Base-by-base conservation (phyloP, 37 sponge, comb jelly and placozoan species). In the Crambe crambe region DNA sequence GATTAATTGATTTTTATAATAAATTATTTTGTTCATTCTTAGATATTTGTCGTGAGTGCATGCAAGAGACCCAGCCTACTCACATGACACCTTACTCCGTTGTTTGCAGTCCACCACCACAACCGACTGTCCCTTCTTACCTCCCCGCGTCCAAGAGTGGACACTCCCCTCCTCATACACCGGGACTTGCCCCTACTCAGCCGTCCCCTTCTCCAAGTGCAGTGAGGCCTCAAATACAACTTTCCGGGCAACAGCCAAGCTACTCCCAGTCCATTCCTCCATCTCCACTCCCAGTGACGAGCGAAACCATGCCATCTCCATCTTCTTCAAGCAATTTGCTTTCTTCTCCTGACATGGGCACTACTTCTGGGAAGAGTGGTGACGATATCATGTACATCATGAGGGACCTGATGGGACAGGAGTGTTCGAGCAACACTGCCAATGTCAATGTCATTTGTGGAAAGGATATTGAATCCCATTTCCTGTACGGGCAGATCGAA, bases 21-120 rank as follows among this genome's bases (percentile, higher is more conserved):
- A 8, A 23, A 62, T 29, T 27, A 62, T 62, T 27, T 8, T 62
- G n/a, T 27, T 29, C 58, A 54, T 63, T 47, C 40, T 17, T 60
- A 77, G 77, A 77, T 37, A 63, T 77, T 25, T 77, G 77, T 31
- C 77, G 42, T 63, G 77, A 77, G 65, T 77, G 77, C 64, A 77
- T 77, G 77, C 77, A 77, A 29, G 64, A 61, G 20, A 62, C 64
- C 1, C 59, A 37, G n/a, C n/a, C 75, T 22, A 6, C 60, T 58
- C 37, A 36, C 58, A 32, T 59, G 59, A 57, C 60, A 23, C 1
- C 42, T 29, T 6, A 2, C 56, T 63, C 40, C 65, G 32, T 17
- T 18, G 42, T 31, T 34, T 26, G 57, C 77, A 64, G 64, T 42
- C 36, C 42, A 12, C 26, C 18, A 42, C 10, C 21, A 10, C n/a